These are phyloP conservation scores for Whitmania pigra DNA, from an alignment of 1,140 invertebrate species.

Conservation along the genomic window DNA sequence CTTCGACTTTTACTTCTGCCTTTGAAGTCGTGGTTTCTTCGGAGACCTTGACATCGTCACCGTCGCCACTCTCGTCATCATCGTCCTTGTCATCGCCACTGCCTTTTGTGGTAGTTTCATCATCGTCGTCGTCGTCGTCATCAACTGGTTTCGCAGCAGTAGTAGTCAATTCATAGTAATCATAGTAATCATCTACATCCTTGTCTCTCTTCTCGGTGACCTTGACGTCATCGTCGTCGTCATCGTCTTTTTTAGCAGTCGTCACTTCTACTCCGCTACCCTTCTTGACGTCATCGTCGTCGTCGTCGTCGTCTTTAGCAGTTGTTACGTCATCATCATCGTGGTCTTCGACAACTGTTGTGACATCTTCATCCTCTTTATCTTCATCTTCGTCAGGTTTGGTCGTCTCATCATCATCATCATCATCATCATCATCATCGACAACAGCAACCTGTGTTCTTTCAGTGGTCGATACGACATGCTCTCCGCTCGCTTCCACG, in stretches of 20 bases:
- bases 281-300: neutral
- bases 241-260: neutral
- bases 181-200: neutral
- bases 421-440: neutral
- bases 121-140: neutral
- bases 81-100: neutral
- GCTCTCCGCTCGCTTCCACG: conserved; percentile 44
- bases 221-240: conserved; percentile 33
- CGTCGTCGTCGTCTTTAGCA: neutral
- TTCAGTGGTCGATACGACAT: neutral
- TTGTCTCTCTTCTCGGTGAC: neutral
- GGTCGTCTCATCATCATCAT: neutral
- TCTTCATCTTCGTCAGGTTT: neutral
- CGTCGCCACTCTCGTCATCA: neutral
- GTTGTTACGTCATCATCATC: neutral
- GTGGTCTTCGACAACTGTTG: neutral
- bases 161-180: neutral
- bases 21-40: neutral
- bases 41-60: neutral
- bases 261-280: neutral
- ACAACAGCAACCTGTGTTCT: conserved; percentile 49
- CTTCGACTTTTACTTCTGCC: neutral
- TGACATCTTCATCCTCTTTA: neutral
- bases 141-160: neutral
- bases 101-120: neutral